Evolutionary conservation across 2,113 vertebrate genomes (phyloP).

Genomic region (Hippolais icterina): DNA sequence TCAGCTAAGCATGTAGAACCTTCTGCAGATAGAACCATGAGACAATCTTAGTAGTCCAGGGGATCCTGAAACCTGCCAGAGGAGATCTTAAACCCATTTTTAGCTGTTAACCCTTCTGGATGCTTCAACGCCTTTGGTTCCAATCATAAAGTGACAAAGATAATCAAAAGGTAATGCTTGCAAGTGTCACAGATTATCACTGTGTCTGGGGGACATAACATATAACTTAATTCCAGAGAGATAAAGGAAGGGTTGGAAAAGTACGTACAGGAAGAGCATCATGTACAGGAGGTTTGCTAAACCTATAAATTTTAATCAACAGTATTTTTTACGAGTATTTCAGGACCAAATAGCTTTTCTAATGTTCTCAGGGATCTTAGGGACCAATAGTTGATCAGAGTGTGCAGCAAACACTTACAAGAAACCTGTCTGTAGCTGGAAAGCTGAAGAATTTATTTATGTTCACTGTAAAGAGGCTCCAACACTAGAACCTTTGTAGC

Average conservation of each 20-base stretch:
- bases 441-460: not conserved
- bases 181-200: not conserved
- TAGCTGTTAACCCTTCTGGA: not conserved
- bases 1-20: not conserved
- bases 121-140: not conserved
- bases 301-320: not conserved
- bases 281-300: not conserved
- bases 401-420: not conserved
- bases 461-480: not conserved
- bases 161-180: not conserved
- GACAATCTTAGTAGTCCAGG: not conserved
- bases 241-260: not conserved
- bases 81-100: not conserved
- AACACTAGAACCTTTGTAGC: not conserved
- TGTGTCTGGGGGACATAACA: not conserved
- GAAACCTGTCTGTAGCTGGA: not conserved
- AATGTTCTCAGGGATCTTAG: not conserved
- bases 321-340: not conserved
- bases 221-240: rapidly evolving
- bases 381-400: not conserved
- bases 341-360: not conserved
- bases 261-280: not conserved
- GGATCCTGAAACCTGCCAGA: not conserved
- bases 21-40: not conserved
- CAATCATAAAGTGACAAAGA: not conserved